Conservation (phyloP, 2,113 vertebrate species). For the Tragelaphus imberbis region DNA sequence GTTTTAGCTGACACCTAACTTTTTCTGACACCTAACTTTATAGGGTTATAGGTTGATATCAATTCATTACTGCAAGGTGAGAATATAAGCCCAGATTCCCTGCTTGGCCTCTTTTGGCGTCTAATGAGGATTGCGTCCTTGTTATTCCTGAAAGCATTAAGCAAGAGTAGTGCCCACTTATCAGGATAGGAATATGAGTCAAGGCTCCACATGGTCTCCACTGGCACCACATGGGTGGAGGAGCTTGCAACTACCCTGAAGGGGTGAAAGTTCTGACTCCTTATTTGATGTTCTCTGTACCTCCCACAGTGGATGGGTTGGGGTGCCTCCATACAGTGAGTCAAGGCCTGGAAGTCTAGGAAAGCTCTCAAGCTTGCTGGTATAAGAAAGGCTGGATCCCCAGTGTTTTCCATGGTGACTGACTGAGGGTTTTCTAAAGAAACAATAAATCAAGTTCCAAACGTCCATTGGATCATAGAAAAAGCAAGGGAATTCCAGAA, state of each 20-base stretch:
- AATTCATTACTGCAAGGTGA: neutral
- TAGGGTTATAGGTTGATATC: neutral
- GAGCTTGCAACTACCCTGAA: neutral
- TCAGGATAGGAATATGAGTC: neutral
- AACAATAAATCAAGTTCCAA: too few relatives aligned
- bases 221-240: neutral
- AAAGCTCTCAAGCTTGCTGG: neutral
- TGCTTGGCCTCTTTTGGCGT: neutral
- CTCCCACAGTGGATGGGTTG: neutral
- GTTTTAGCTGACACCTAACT: neutral
- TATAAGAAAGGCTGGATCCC: neutral
- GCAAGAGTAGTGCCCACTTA: neutral
- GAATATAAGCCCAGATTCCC: neutral
- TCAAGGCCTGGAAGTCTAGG: neutral
- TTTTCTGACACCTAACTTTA: neutral
- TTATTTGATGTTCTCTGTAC: neutral
- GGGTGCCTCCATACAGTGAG: neutral
- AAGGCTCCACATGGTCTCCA: neutral
- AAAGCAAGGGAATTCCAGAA: too few relatives aligned
- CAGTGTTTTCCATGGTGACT: neutral
- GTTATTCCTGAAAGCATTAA: neutral
- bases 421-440: neutral
- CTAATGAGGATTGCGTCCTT: neutral
- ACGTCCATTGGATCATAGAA: too few relatives aligned
- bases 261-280: too few relatives aligned